A percentile compares a stretch with the other conserved stretches of the same genome.
Evolutionary conservation across 2,888 invertebrate genomes (phyloP).

Genomic region (Drosophila emarginata): DNA sequence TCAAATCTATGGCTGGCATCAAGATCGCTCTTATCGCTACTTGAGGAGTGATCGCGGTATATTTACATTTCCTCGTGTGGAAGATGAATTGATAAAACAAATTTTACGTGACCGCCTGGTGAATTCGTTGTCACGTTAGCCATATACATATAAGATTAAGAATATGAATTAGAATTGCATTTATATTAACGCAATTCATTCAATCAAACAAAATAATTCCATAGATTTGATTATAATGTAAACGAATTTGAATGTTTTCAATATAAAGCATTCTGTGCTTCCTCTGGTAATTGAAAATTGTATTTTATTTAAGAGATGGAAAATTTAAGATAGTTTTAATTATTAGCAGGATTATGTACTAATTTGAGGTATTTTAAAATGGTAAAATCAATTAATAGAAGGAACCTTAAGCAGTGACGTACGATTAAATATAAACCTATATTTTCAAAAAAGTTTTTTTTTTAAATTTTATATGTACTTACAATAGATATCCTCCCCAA

Average conservation of each 20-base stretch:
- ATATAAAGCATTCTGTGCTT: background rate
- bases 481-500: background rate
- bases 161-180: no score
- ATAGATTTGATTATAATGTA: background rate
- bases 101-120: slow-evolving; percentile 10
- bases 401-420: no score
- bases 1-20: slow-evolving; percentile 70
- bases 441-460: no score
- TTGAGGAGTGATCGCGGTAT: slow-evolving; percentile 55
- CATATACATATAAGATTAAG: background rate
- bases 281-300: background rate
- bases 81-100: slow-evolving; percentile 52
- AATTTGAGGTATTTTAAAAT: no score
- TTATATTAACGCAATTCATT: background rate
- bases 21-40: slow-evolving; percentile 52
- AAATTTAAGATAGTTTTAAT: no score
- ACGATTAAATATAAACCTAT: no score
- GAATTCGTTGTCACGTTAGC: background rate
- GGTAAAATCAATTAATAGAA: no score
- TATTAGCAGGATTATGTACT: no score
- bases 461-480: background rate
- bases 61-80: slow-evolving; percentile 58
- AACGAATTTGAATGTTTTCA: background rate
- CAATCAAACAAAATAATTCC: background rate
- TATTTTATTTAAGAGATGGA: background rate